Evolutionary conservation across 2,113 vertebrate species (phyloP), one percentile per base, ranked within the genome.

Genomic region (Cephalopterus ornatus): DNA sequence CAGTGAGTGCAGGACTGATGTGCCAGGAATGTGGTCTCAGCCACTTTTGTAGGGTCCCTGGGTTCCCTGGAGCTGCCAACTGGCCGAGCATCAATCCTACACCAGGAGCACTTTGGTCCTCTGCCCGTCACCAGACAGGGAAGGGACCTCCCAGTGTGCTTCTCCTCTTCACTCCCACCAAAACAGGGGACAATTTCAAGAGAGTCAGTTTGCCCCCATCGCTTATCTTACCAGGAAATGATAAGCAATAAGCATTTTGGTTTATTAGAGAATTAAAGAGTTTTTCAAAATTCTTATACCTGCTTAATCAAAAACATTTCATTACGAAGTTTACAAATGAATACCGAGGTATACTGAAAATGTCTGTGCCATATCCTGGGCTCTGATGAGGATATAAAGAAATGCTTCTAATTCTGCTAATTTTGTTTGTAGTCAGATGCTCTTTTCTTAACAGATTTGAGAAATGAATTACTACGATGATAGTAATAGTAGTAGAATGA

Each of bases 31-130:
- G 20, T 2, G 8, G 18, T 5, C 14, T 2, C 65, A 44, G 46
- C 22, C 3, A 1, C 14, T 17, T 39, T 42, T 58, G 20, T 2
- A 7, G 24, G 14, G 17, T 39, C 53, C 21, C 27, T 8, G 12
- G 23, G 7, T 0, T 7, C 27, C 6, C 33, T 5, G 47, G 41
- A 26, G 41, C 18, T 81, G 74, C 41, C 63, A 20, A 13, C 0
- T 28, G 59, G 17, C 10, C 0, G 0, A 82, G 42, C 11, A n/a
- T 1, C 12, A 52, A 32, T n/a, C 24, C 62, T 32, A 19, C 28
- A 12, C 14, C 2, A 2, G 15, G 23, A 78, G 3, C 1, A 4
- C 32, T 52, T 65, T 3, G 1, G 9, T n/a, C 46, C 27, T 39
- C n/a, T 44, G 27, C 27, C 17, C 0, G 2, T 12, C 78, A n/a